Evolutionary conservation across 2,797 vertebrate species (phyloP).

Genomic region (Liparis tanakae): DNA sequence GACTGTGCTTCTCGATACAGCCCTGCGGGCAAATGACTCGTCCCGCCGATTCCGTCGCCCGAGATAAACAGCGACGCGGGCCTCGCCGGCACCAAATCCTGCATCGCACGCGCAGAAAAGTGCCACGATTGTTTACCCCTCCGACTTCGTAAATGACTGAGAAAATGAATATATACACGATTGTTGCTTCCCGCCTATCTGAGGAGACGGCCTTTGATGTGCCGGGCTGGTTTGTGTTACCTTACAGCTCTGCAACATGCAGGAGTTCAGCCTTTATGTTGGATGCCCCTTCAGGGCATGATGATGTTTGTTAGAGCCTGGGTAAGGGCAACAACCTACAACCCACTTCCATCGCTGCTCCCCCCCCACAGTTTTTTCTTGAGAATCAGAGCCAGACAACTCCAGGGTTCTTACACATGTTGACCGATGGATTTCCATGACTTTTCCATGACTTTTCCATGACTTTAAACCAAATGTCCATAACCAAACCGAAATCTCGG

Average conservation of each 20-base stretch:
- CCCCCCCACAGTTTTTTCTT: not conserved
- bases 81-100: conserved; percentile 45
- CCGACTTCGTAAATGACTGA: conserved; percentile 65
- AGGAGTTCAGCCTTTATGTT: conserved; percentile 71
- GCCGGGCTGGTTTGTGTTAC: conserved; percentile 71
- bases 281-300: conserved; percentile 66
- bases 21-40: conserved; percentile 64
- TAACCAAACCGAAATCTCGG: too few species aligned
- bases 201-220: conserved; percentile 72
- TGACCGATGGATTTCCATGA: too few species aligned
- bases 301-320: conserved; percentile 68
- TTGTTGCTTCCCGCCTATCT: conserved; percentile 59
- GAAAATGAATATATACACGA: conserved; percentile 17
- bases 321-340: conserved; percentile 67
- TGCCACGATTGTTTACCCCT: conserved; percentile 3
- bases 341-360: conserved; percentile 46
- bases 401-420: too few species aligned
- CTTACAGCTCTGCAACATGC: conserved; percentile 67
- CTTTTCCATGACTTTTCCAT: too few species aligned
- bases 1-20: conserved; percentile 75
- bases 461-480: too few species aligned
- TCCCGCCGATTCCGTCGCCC: conserved; percentile 72
- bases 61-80: conserved; percentile 67
- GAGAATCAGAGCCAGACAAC: conserved; percentile 58
- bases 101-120: conserved; percentile 55